These are phyloP conservation scores for Argya squamiceps DNA, from an alignment of 2,797 vertebrate species.

Conservation along the genomic window DNA sequence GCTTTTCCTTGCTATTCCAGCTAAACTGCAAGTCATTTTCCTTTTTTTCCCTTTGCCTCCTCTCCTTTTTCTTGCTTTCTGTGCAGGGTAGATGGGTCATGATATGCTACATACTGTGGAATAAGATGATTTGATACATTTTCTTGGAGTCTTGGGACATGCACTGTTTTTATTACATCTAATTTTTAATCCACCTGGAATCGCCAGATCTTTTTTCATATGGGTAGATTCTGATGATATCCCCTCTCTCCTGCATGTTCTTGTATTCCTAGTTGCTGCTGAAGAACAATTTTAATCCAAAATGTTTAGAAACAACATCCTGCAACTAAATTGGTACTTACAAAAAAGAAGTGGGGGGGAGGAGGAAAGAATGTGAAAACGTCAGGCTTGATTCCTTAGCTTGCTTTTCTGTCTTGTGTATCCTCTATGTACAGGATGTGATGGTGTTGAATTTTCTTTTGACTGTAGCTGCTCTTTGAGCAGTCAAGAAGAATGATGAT, in stretches of 20 bases:
- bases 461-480: background rate
- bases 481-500: background rate
- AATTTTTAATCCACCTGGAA: background rate
- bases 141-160: background rate
- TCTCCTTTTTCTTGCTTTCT: background rate
- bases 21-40: background rate
- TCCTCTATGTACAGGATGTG: background rate
- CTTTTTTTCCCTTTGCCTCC: fast-evolving
- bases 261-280: background rate
- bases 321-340: background rate
- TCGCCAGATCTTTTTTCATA: background rate
- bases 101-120: background rate
- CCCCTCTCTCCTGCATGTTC: fast-evolving
- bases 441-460: background rate
- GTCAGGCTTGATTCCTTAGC: background rate
- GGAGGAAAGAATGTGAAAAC: background rate
- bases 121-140: background rate
- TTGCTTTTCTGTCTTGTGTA: background rate
- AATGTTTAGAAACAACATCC: background rate
- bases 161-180: background rate
- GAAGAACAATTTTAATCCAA: background rate
- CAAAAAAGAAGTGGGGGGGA: fast-evolving
- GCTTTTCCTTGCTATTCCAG: background rate
- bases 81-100: background rate
- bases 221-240: background rate